Base-by-base conservation (phyloP, 1,140 invertebrate species). In the Chrysoperla carnea region DNA sequence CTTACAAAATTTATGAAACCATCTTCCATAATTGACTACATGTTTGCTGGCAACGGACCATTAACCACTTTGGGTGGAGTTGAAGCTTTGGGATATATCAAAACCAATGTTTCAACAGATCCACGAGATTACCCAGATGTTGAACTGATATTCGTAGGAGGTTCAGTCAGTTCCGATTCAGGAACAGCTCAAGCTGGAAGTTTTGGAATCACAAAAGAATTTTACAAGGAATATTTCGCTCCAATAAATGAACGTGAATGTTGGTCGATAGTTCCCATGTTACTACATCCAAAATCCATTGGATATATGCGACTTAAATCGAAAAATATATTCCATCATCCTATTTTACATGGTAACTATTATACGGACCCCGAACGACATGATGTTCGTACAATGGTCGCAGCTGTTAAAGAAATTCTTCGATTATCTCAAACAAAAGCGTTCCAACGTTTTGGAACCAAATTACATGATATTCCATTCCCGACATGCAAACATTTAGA, bases 311-410 rank as follows among this genome's bases (percentile, higher is more conserved):
- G 64, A 47, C 57, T 90, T 1, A 64, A 59, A 44, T 73, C 73
- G 6, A 75, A 64, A 8, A 73, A 93, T 64, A 87, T 88, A 0
- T 70, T 73, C 15, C 68, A 78, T 8, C 68, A 74, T 51, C 84
- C 85, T 0, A 66, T 73, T 29, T 68, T 91, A 72, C 85, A 52
- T 76, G 82, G 0, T 6, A 79, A 82, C 45, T 86, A 83, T 51
- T 76, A 85, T 43, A 59, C 63, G 1, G 66, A 75, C 43, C 62
- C 66, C n/a, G 66, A 69, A 27, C 28, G 14, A 7, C 12, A 43
- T 8, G 81, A 84, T 51, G 48, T 80, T 8, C 68, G 75, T 35
- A 76, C 75, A 2, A 59, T 81, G 35, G 53, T 86, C 4, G 76
- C 77, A 8, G 78, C 72, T 0, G 68, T 83, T 23, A 75, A 77